Percentiles rank a stretch among this genome's conserved stretches.
These are phyloP conservation scores for Tokudaia muenninki DNA, from an alignment of 2,797 vertebrate genomes.

Conservation along the genomic window DNA sequence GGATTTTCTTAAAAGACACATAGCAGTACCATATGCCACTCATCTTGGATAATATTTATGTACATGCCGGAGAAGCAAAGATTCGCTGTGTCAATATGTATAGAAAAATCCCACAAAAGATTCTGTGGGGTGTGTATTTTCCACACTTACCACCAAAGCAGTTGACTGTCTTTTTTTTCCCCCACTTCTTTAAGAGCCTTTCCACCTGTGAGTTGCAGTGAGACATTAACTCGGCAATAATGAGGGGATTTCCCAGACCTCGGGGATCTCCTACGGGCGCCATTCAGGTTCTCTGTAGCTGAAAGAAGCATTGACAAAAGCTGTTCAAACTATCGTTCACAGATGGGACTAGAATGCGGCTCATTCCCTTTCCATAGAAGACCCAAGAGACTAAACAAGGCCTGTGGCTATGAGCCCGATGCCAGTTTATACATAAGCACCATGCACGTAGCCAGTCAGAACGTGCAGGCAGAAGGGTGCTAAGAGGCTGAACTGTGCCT, in stretches of 20 bases:
- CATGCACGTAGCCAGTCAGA: too few relatives aligned
- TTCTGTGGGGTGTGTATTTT: slow-evolving; percentile 19
- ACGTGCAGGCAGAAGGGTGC: neutral
- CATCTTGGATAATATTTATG: slow-evolving; percentile 75
- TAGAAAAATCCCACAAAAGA: slow-evolving; percentile 58
- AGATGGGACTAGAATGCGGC: neutral
- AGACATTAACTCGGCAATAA: slow-evolving; percentile 51
- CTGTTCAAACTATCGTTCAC: slow-evolving; percentile 24
- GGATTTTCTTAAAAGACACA: slow-evolving; percentile 76
- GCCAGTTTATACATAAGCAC: neutral
- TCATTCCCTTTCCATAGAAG: slow-evolving; percentile 11
- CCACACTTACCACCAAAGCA: slow-evolving; percentile 47
- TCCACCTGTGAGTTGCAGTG: slow-evolving; percentile 8
- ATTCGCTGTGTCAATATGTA: slow-evolving; percentile 78
- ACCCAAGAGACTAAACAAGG: neutral
- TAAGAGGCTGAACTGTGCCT: neutral
- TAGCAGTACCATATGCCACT: slow-evolving; percentile 73
- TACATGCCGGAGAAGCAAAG: slow-evolving; percentile 66
- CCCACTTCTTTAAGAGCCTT: slow-evolving; percentile 45
- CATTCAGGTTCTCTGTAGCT: neutral
- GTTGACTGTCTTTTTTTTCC: slow-evolving; percentile 30
- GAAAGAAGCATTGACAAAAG: slow-evolving; percentile 23
- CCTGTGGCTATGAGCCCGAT: neutral
- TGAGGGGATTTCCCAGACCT: slow-evolving; percentile 19
- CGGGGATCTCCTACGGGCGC: neutral